Evolutionary conservation across 2,888 invertebrate species (phyloP).

Genomic region (Cotesia congregata): DNA sequence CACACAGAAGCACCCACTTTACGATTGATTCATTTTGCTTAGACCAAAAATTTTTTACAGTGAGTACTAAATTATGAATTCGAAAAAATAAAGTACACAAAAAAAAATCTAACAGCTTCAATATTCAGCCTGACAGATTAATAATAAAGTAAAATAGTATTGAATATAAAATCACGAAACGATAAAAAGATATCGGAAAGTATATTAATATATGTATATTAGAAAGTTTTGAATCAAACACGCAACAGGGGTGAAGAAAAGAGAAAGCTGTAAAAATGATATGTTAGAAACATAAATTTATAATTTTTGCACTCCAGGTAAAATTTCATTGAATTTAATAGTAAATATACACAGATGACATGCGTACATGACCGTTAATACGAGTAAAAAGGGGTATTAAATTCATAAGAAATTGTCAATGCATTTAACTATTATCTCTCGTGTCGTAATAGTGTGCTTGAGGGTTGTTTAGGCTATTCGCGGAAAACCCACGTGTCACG

Average conservation of each 20-base stretch:
- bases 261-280: neutral
- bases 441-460: constrained; percentile 26
- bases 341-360: neutral
- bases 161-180: neutral
- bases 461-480: constrained; percentile 49
- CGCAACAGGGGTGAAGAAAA: constrained; percentile 15
- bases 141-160: neutral
- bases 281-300: neutral
- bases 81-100: too few relatives aligned
- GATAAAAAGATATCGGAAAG: neutral
- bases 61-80: too few relatives aligned
- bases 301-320: neutral
- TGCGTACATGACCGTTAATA: too few relatives aligned
- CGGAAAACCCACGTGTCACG: constrained; percentile 64
- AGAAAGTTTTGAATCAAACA: neutral
- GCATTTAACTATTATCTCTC: constrained; percentile 4
- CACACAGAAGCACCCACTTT: too few relatives aligned
- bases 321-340: neutral
- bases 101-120: too few relatives aligned
- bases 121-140: neutral
- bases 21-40: too few relatives aligned
- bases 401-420: constrained; percentile 33
- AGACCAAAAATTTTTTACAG: too few relatives aligned
- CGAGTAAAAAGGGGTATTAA: neutral
- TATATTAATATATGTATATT: neutral